A percentile compares a stretch with the other conserved stretches of the same genome.
Conservation (phyloP, 2,888 invertebrate species). For the Drosophila seclusa region DNA sequence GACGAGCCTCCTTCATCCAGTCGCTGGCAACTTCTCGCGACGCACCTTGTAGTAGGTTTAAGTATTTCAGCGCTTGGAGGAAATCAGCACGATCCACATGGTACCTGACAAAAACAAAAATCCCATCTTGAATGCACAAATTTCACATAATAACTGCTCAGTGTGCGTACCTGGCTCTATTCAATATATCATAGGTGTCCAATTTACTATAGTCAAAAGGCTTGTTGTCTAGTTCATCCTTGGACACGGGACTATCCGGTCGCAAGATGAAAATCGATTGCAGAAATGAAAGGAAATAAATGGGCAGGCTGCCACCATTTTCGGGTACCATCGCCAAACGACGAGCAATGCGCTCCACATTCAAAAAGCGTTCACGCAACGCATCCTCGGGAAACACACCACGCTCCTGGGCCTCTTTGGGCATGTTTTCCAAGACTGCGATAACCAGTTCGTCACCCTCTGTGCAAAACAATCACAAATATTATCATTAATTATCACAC, state of each 20-base stretch:
- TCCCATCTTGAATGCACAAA: neutral
- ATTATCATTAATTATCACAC: neutral
- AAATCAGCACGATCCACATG: constrained; percentile 96
- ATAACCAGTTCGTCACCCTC: constrained; percentile 92
- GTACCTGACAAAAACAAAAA: constrained; percentile 86
- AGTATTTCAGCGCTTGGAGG: constrained; percentile 93
- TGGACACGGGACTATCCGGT: constrained; percentile 89
- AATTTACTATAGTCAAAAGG: constrained; percentile 90
- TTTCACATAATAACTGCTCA: constrained; percentile 76
- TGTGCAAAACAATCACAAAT: constrained; percentile 76
- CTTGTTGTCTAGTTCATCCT: constrained; percentile 90
- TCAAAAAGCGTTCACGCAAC: constrained; percentile 92
- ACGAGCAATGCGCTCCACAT: constrained; percentile 92
- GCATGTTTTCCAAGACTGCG: constrained; percentile 91
- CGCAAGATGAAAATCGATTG: constrained; percentile 93
- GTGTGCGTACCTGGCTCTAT: constrained; percentile 91
- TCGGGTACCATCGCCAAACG: constrained; percentile 95
- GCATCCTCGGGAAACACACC: constrained; percentile 96
- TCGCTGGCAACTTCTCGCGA: constrained; percentile 92
- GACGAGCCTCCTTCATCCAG: constrained; percentile 94
- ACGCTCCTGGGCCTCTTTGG: constrained; percentile 89
- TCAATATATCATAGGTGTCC: constrained; percentile 95
- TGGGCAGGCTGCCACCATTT: constrained; percentile 92
- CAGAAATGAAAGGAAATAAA: constrained; percentile 94
- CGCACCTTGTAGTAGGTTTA: constrained; percentile 95